Evolutionary conservation across 2,888 invertebrate species (phyloP).

Genomic region (Oxycera nigricornis): DNA sequence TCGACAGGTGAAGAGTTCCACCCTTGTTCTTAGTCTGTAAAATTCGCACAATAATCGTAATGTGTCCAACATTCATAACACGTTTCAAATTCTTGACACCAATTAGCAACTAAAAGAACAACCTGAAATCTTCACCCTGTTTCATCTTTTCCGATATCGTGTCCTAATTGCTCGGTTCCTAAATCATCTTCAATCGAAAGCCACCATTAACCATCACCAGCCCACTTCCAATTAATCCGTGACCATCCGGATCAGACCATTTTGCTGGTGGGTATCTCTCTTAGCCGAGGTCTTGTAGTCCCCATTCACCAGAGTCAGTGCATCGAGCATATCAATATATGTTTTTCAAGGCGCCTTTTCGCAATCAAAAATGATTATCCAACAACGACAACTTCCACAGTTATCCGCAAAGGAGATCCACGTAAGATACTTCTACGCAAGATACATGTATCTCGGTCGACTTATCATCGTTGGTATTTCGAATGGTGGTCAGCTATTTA

Average conservation of each 20-base stretch:
- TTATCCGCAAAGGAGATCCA: neutral
- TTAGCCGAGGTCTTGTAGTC: too few species aligned
- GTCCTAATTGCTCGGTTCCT: neutral
- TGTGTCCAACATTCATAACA: too few species aligned
- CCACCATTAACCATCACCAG: neutral
- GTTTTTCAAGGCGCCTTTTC: neutral
- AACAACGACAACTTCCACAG: neutral
- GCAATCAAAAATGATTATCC: neutral
- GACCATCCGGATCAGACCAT: too few species aligned
- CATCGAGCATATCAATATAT: neutral
- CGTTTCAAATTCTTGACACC: too few species aligned
- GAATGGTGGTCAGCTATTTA: neutral
- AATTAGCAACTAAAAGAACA: neutral
- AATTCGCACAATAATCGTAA: too few species aligned
- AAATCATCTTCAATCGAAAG: neutral
- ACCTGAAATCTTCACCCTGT: neutral
- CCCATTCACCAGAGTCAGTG: too few species aligned
- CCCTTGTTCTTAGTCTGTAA: too few species aligned
- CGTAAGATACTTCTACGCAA: neutral
- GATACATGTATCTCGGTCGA: neutral
- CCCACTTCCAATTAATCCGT: constrained; percentile 1
- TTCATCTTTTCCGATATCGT: neutral
- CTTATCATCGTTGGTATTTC: neutral
- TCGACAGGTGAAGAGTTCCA: too few species aligned
- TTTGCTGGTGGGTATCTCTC: too few species aligned